phyloP scores from a whole-genome alignment of 2,888 invertebrate genomes.

The Galeopsomyia nigrocyanea region DNA sequence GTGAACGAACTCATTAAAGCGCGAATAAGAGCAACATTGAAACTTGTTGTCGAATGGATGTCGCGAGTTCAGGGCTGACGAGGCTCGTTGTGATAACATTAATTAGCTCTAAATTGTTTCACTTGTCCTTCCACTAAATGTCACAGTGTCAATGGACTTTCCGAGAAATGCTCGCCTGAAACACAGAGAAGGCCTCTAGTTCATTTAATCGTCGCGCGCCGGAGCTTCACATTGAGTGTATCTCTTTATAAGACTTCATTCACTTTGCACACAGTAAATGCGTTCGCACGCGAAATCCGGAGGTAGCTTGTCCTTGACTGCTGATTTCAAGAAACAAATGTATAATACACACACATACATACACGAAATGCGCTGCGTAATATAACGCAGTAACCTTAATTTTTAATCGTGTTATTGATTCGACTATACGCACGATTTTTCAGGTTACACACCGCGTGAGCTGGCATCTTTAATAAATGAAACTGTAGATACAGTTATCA shows the following conservation, averaged over 20 bases:
- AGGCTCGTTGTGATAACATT: constrained; percentile 52
- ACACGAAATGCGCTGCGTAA: no score
- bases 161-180: constrained; percentile 52
- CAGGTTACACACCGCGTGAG: no score
- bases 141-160: constrained; percentile 58
- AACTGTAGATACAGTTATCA: no score
- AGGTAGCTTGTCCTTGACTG: constrained; percentile 23
- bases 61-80: constrained; percentile 43
- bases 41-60: constrained; percentile 40
- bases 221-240: no score
- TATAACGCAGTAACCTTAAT: no score
- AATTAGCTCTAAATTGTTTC: constrained; percentile 60
- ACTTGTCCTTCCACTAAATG: constrained; percentile 55
- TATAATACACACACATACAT: no score
- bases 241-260: no score
- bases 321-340: constrained; percentile 18
- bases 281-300: neutral
- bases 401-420: no score
- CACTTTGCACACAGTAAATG: no score
- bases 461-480: no score
- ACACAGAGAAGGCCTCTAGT: constrained; percentile 23
- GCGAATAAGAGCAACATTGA: constrained; percentile 41
- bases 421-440: no score
- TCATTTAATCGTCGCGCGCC: constrained; percentile 37
- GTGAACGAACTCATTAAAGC: constrained; percentile 45